Base-by-base conservation (phyloP, 2,888 invertebrate species). In the Drosophila antonietae region DNA sequence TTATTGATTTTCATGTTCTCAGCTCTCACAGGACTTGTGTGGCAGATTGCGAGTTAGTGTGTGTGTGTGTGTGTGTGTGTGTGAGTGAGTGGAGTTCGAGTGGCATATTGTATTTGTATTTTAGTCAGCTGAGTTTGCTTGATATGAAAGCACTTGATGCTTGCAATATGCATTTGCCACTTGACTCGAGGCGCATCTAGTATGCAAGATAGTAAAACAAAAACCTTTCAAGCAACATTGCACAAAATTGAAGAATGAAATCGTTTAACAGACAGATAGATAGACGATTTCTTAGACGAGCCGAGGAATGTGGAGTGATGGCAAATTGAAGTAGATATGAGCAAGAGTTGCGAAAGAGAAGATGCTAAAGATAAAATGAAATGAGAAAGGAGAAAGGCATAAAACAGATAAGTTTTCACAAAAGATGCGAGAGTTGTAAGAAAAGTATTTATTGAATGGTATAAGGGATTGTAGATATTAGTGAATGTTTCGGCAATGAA, bases 1-100 rank as follows among this genome's bases (percentile, higher is more conserved):
- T 73, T 81, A 85, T 85, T 88, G 88, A 85, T 89, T 85, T 85
- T 85, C 47, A 78, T 80, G 75, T 46, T 63, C 35, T 66, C 35
- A 37, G 58, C 49, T 43, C 52, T 35, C 15, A 33, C 0, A 46
- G 49, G 53, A 20, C 39, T 28, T 44, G 3, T 62, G 41, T 51
- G 47, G 10, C 47, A 14, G 47, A 28, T 12, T 28, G 41, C 33
- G 58, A 14, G 14, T 43, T 46, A 39, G 23, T 56, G 46, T 18
- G 31, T 31, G 18, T 33, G 41, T 53, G 33, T 23, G 23, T 31
- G 6, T 61, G 33, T 37, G 2, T 46, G 35, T 44, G 58, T 37
- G 44, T 46, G 58, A 10, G 28, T 44, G 57, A 52, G 23, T 67
- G 49, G 52, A 65, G 39, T 43, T 47, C 35, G 41, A 63, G 63